Evolutionary conservation across 1,140 invertebrate genomes (phyloP), one percentile per base, ranked within the genome.

Genomic region (Choristoneura fumiferana): DNA sequence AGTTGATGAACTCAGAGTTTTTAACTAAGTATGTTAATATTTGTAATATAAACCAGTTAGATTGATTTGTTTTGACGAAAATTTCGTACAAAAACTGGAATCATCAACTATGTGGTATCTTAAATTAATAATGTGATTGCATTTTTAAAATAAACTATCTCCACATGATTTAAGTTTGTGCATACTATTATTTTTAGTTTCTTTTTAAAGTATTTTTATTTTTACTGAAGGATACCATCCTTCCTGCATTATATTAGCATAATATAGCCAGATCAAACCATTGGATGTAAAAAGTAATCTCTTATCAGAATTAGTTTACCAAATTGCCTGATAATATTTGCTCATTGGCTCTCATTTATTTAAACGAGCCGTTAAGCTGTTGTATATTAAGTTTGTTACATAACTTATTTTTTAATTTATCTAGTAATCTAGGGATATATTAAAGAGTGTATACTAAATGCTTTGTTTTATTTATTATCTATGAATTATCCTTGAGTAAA

Each of bases 361-460:
- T 58, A 67, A 59, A 61, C 18, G 54, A 64, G 64, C 58, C 43
- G 33, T 61, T 69, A 34, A 14, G 35, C 36, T 10, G 59, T 58
- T 73, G 62, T 69, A 69, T 55, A 71, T 73, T 77, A 70, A 71
- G 68, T 85, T 83, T 82, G 73, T 85, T 84, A 79, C 63, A 69
- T 81, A 83, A 81, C 72, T 84, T 81, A 81, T 78, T 80, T 81
- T 69, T 72, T 81, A 80, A 86, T 77, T 81, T 84, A 86, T 81
- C 66, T 67, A 65, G 74, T 76, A 78, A 78, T 76, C 78, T 78
- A 83, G 71, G 63, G 78, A 81, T 43, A 57, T 63, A 83, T 84
- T 76, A 84, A 73, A 70, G 77, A 78, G 80, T 78, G 73, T 78
- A 82, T 71, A 71, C 65, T 77, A 71, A 71, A 67, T n/a, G 73